Percentiles rank a stretch among this genome's conserved stretches.
Conservation (phyloP, 2,888 invertebrate genomes). For the Galeopsomyia nigrocyanea region DNA sequence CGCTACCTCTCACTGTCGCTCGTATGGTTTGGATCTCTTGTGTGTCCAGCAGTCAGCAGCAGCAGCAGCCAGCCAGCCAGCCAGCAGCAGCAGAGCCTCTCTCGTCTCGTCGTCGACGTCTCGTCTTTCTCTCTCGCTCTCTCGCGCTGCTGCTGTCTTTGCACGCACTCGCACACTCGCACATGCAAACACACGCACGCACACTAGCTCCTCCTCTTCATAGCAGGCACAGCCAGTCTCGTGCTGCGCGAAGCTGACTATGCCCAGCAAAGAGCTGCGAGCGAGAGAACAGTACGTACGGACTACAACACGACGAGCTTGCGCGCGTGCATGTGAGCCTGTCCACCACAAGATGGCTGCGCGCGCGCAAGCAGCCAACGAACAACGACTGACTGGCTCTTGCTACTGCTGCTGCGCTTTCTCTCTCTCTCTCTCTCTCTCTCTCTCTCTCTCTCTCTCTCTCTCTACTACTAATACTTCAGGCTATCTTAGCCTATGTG, state of each 20-base stretch:
- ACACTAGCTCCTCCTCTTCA: neutral
- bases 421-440: neutral
- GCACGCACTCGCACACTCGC: constrained; percentile 6
- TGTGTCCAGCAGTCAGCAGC: constrained; percentile 47
- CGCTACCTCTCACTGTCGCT: neutral
- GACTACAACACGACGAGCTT: neutral
- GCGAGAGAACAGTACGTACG: neutral
- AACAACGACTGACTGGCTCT: no score
- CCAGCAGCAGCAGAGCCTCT: constrained; percentile 60
- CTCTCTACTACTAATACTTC: neutral
- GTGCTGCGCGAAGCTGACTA: constrained; percentile 7
- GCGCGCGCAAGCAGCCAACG: no score
- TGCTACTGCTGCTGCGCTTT: neutral
- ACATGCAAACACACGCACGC: neutral
- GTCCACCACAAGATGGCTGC: no score
- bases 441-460: neutral
- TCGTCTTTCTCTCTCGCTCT: constrained; percentile 24
- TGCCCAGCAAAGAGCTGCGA: constrained; percentile 3
- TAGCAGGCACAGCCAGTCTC: no score
- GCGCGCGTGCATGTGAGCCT: neutral
- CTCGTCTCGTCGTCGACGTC: constrained; percentile 54
- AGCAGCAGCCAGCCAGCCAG: constrained; percentile 62
- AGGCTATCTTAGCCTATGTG: no score
- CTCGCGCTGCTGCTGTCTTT: neutral
- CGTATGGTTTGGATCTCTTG: no score